These are phyloP conservation scores for Lithobates sylvaticus DNA, from an alignment of 2,797 vertebrate genomes.

Conservation along the genomic window DNA sequence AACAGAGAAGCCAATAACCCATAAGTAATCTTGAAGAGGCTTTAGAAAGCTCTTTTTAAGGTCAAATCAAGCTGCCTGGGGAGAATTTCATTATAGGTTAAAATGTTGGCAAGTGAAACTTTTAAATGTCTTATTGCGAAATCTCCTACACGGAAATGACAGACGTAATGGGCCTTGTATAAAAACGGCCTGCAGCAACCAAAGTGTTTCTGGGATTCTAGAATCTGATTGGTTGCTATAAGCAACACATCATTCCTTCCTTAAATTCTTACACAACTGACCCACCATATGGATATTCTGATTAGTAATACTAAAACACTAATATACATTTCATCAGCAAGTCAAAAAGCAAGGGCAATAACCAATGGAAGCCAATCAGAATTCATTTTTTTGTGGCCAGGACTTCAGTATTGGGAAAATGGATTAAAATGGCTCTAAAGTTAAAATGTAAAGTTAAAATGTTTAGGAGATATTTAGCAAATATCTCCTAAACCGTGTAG, in stretches of 20 bases:
- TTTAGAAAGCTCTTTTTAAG: slow-evolving; percentile 8
- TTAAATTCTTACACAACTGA: too few relatives aligned
- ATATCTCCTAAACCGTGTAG: too few relatives aligned
- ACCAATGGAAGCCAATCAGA: too few relatives aligned
- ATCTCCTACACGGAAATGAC: background rate
- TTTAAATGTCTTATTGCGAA: background rate
- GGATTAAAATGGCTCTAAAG: too few relatives aligned
- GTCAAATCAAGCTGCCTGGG: background rate
- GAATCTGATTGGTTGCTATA: background rate
- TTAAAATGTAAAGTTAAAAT: too few relatives aligned
- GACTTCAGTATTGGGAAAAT: too few relatives aligned
- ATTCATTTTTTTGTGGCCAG: too few relatives aligned
- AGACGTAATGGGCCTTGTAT: background rate
- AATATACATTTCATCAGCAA: background rate
- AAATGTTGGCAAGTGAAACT: background rate
- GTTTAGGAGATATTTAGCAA: too few relatives aligned
- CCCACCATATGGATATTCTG: too few relatives aligned
- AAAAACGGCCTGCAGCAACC: background rate
- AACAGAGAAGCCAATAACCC: slow-evolving; percentile 30
- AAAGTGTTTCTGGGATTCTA: background rate
- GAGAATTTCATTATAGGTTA: background rate
- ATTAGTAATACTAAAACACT: background rate
- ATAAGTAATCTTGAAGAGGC: slow-evolving; percentile 10
- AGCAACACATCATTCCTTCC: too few relatives aligned
- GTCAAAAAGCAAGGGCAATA: too few relatives aligned